Evolutionary conservation across 2,797 vertebrate species (phyloP).

Genomic region (Rallus crepitans): DNA sequence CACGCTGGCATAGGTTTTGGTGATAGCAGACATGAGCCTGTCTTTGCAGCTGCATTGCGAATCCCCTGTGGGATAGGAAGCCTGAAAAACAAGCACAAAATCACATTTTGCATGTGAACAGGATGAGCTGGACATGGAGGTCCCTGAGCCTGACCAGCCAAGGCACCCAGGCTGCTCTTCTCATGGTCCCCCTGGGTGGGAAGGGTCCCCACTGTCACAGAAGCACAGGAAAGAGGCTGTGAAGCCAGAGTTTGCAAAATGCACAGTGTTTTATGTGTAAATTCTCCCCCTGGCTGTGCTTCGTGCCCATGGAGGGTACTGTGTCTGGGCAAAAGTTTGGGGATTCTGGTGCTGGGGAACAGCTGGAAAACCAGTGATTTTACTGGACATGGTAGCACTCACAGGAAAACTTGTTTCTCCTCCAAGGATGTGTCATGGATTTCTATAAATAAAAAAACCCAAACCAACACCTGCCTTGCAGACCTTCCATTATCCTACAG

Average conservation of each 20-base stretch:
- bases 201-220: not conserved
- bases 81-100: not conserved
- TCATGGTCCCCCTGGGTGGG: rapidly evolving
- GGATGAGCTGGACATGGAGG: not conserved
- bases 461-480: not conserved
- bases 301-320: not conserved
- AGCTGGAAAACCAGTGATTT: not conserved
- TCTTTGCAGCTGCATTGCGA: not conserved
- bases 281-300: not conserved
- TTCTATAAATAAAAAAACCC: not conserved
- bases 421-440: not conserved
- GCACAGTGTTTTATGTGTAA: not conserved
- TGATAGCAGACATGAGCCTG: not conserved
- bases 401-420: not conserved
- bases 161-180: not conserved
- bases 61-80: not conserved
- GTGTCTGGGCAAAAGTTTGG: not conserved
- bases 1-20: not conserved
- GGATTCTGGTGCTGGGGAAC: not conserved
- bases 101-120: not conserved
- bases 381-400: not conserved
- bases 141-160: rapidly evolving
- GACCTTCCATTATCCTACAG: not conserved
- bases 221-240: rapidly evolving
- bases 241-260: not conserved